phyloP scores from a whole-genome alignment of 2,113 vertebrate genomes.

The Myiagra hebetior region DNA sequence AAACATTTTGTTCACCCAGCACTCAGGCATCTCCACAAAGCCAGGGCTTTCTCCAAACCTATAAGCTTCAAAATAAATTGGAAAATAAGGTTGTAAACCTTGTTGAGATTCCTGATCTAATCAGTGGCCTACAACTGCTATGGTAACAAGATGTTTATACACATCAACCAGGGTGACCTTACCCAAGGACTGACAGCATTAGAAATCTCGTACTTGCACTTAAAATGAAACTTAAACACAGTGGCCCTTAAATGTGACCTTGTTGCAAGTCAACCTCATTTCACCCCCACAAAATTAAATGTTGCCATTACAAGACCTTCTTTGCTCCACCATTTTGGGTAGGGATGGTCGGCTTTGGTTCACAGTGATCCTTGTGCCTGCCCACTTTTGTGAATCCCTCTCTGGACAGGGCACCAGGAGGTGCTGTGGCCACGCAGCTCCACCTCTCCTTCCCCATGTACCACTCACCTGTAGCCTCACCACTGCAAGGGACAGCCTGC shows the following conservation, averaged over 20 bases:
- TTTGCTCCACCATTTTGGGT: not conserved
- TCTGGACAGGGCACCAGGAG: not conserved
- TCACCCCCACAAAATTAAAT: not conserved
- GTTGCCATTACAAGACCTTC: not conserved
- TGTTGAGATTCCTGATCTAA: not conserved
- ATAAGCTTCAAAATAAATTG: not conserved
- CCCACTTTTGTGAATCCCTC: not conserved
- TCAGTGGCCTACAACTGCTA: not conserved
- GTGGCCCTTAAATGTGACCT: not conserved
- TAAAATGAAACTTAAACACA: not conserved
- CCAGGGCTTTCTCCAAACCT: not conserved
- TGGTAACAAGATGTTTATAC: not conserved
- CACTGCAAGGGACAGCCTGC: not conserved
- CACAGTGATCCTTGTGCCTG: not conserved
- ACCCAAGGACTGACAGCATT: not conserved
- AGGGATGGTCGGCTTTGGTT: fast-evolving
- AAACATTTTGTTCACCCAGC: not conserved
- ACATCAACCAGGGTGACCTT: not conserved
- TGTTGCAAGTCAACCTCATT: not conserved
- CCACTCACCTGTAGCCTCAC: not conserved
- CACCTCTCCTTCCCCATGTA: not conserved
- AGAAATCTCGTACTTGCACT: not conserved
- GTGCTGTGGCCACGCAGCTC: not conserved
- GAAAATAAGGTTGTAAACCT: not conserved
- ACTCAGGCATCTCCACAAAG: not conserved